These are phyloP conservation scores for Sphaeramia orbicularis DNA, from an alignment of 2,797 vertebrate genomes.

Conservation along the genomic window DNA sequence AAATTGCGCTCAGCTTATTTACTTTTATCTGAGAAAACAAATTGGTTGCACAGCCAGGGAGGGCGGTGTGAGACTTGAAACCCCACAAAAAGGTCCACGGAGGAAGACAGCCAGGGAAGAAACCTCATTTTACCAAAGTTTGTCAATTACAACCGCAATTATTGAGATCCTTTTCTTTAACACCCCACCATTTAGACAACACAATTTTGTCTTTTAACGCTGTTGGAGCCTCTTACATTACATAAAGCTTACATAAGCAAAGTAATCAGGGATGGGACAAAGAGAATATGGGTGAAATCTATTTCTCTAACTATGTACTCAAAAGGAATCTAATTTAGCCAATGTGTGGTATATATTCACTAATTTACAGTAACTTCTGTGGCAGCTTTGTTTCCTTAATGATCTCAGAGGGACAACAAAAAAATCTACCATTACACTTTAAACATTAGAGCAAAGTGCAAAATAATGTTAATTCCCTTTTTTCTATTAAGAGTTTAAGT, in stretches of 20 bases:
- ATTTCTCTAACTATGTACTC: conserved; percentile 48
- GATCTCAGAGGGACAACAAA: conserved; percentile 28
- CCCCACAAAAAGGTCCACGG: conserved; percentile 60
- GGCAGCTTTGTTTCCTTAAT: conserved; percentile 33
- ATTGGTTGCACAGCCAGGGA: conserved; percentile 71
- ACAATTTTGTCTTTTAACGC: conserved; percentile 34
- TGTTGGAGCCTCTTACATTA: conserved; percentile 47
- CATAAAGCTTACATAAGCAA: conserved; percentile 52
- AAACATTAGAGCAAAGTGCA: conserved; percentile 21
- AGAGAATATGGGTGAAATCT: conserved; percentile 61
- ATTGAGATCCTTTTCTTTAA: conserved; percentile 50
- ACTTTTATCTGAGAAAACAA: conserved; percentile 82
- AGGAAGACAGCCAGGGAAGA: conserved; percentile 46
- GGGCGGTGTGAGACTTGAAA: conserved; percentile 49
- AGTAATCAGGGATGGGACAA: conserved; percentile 57
- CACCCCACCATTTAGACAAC: conserved; percentile 48
- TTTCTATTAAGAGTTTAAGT: conserved; percentile 32
- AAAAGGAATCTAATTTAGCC: conserved; percentile 51
- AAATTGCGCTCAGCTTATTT: conserved; percentile 82
- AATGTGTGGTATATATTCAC: conserved; percentile 36
- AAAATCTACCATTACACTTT: conserved; percentile 23
- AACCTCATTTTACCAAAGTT: conserved; percentile 67
- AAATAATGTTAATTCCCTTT: conserved; percentile 16
- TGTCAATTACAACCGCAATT: conserved; percentile 69
- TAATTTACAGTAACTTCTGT: conserved; percentile 19